A percentile compares a stretch with the other conserved stretches of the same genome.
phyloP scores from a whole-genome alignment of 2,797 vertebrate species.

The Thaleichthys pacificus region DNA sequence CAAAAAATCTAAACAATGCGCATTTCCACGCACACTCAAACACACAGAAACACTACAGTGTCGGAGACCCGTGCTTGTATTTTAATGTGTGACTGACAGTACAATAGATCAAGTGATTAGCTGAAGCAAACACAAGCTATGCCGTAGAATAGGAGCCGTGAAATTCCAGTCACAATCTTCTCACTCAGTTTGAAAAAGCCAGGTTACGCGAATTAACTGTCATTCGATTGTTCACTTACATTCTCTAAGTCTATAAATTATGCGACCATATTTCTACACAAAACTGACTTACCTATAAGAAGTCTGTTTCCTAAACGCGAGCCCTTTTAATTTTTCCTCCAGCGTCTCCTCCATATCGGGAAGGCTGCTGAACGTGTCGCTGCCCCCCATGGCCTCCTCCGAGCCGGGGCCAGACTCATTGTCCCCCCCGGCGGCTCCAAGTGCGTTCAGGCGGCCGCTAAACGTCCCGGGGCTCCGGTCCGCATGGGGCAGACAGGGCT shows the following conservation, averaged over 20 bases:
- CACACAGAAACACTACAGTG: not conserved
- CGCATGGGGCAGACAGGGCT: constrained; percentile 3
- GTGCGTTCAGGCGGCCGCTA: not conserved
- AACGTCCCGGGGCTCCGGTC: constrained; percentile 1
- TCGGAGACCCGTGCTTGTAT: too few relatives aligned
- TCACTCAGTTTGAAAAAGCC: too few relatives aligned
- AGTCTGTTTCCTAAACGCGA: constrained; percentile 83
- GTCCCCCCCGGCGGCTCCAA: constrained; percentile 15
- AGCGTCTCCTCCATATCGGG: constrained; percentile 72
- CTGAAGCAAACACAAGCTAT: too few relatives aligned
- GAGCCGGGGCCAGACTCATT: constrained; percentile 5
- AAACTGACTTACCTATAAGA: constrained; percentile 74
- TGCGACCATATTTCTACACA: not conserved
- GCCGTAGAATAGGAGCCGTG: too few relatives aligned
- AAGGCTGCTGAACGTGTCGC: constrained; percentile 29
- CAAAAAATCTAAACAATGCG: constrained; percentile 7
- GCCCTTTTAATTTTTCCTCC: constrained; percentile 78
- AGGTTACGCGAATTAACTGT: too few relatives aligned
- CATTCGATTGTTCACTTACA: too few relatives aligned
- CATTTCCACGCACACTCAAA: constrained; percentile 20
- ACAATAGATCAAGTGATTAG: too few relatives aligned
- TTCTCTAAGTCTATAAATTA: not conserved
- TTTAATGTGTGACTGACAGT: too few relatives aligned
- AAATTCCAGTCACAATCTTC: too few relatives aligned
- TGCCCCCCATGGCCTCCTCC: constrained; percentile 9